Conservation (phyloP, 1,140 invertebrate genomes). For the Muscidifurax raptorellus region DNA sequence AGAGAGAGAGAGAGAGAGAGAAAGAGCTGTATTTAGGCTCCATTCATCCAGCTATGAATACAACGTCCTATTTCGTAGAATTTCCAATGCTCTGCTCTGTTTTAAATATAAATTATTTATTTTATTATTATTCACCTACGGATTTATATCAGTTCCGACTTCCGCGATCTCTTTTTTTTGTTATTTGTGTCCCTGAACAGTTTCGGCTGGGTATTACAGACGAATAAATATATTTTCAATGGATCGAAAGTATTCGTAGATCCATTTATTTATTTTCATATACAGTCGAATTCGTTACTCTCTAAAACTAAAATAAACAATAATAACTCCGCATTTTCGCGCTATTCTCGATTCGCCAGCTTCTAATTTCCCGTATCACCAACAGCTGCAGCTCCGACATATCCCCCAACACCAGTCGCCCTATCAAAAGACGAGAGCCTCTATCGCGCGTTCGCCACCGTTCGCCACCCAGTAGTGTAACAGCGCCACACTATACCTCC, state of each 20-base stretch:
- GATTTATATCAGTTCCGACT: not conserved
- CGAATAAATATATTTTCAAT: not conserved
- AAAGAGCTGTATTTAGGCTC: too few relatives aligned
- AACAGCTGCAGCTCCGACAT: too few relatives aligned
- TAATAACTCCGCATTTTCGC: not conserved
- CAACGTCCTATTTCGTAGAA: not conserved
- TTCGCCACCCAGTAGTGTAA: not conserved
- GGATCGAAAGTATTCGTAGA: not conserved
- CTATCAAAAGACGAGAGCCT: not conserved
- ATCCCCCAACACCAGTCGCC: not conserved
- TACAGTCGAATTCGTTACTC: not conserved
- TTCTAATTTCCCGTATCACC: not conserved
- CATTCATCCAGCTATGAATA: not conserved
- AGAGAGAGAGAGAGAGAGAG: too few relatives aligned
- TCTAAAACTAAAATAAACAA: not conserved
- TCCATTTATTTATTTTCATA: not conserved
- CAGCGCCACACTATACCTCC: not conserved
- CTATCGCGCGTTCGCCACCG: not conserved
- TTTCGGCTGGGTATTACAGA: not conserved
- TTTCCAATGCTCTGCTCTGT: not conserved
- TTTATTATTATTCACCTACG: not conserved
- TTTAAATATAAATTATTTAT: not conserved
- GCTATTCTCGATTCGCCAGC: not conserved
- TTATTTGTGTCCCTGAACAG: not conserved
- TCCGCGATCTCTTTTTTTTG: not conserved